A percentile compares a stretch with the other conserved stretches of the same genome.
Evolutionary conservation across 2,113 vertebrate genomes (phyloP).

Genomic region (Notarius quadriscutis): DNA sequence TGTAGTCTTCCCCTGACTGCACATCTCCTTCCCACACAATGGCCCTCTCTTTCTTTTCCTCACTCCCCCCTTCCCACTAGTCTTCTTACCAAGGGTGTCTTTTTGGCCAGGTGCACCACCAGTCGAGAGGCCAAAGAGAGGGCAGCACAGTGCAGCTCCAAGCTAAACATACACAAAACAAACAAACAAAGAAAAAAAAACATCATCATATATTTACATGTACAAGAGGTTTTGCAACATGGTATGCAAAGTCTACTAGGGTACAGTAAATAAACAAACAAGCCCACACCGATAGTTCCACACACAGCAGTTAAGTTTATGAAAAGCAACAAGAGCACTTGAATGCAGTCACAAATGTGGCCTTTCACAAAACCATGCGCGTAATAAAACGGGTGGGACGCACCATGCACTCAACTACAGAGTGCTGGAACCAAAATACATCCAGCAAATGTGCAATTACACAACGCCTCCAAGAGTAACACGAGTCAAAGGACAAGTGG

Average conservation of each 20-base stretch:
- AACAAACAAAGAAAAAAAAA: constrained; percentile 51
- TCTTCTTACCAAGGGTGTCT: constrained; percentile 73
- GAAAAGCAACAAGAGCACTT: neutral
- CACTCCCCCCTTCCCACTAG: neutral
- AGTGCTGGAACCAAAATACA: constrained; percentile 8
- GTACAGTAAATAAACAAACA: constrained; percentile 2
- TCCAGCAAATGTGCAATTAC: constrained; percentile 43
- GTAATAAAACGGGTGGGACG: constrained; percentile 32
- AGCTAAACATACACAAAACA: constrained; percentile 72
- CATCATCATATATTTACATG: constrained; percentile 8
- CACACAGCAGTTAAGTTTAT: constrained; percentile 26
- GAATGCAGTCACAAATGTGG: neutral
- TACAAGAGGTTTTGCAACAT: neutral
- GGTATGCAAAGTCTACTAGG: neutral
- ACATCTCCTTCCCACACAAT: neutral
- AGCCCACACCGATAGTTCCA: constrained; percentile 38
- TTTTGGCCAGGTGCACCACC: constrained; percentile 70
- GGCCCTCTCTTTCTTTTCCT: neutral
- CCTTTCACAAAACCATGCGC: neutral
- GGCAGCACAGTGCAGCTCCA: constrained; percentile 83
- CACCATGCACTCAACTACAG: constrained; percentile 23
- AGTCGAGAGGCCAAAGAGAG: constrained; percentile 82
- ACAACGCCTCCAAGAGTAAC: constrained; percentile 27
- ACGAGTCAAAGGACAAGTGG: constrained; percentile 24
- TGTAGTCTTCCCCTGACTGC: neutral